These are phyloP conservation scores for Epirrhoe alternata DNA, from an alignment of 2,888 invertebrate species.

Conservation along the genomic window DNA sequence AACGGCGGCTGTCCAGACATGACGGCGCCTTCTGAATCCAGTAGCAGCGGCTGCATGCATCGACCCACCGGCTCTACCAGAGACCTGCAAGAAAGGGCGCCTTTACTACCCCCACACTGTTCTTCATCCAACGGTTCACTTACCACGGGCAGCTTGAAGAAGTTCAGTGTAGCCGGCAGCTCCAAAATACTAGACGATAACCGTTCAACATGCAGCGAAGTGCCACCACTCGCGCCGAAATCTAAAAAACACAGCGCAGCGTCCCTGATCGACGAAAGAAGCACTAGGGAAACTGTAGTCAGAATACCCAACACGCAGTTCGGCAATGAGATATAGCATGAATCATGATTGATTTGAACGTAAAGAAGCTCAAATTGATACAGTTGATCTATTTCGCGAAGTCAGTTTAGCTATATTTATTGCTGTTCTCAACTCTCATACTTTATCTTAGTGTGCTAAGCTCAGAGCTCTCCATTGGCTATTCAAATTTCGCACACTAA, in stretches of 20 bases:
- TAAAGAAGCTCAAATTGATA: background rate
- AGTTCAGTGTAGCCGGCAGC: slow-evolving; percentile 69
- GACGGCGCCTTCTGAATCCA: slow-evolving; percentile 63
- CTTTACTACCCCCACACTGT: slow-evolving; percentile 75
- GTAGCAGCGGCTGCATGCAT: slow-evolving; percentile 65
- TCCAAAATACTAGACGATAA: slow-evolving; percentile 69
- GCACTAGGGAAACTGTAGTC: slow-evolving; percentile 76
- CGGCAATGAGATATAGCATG: slow-evolving; percentile 71
- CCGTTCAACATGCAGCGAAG: slow-evolving; percentile 76
- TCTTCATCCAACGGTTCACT: slow-evolving; percentile 79
- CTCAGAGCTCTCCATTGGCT: background rate
- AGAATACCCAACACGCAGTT: slow-evolving; percentile 74
- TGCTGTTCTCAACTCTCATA: too few relatives aligned
- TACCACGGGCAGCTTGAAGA: slow-evolving; percentile 74
- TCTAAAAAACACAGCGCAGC: slow-evolving; percentile 78
- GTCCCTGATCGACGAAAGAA: slow-evolving; percentile 76
- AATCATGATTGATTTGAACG: slow-evolving; percentile 27
- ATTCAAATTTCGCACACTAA: background rate
- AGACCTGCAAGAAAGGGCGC: slow-evolving; percentile 74
- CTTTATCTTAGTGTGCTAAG: background rate
- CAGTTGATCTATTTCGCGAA: too few relatives aligned
- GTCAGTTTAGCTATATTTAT: too few relatives aligned
- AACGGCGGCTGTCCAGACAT: slow-evolving; percentile 73
- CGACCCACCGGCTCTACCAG: slow-evolving; percentile 63
- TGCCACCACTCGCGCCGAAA: slow-evolving; percentile 74